Evolutionary conservation across 2,888 invertebrate genomes (phyloP).

Genomic region (Leptogaster cylindrica): DNA sequence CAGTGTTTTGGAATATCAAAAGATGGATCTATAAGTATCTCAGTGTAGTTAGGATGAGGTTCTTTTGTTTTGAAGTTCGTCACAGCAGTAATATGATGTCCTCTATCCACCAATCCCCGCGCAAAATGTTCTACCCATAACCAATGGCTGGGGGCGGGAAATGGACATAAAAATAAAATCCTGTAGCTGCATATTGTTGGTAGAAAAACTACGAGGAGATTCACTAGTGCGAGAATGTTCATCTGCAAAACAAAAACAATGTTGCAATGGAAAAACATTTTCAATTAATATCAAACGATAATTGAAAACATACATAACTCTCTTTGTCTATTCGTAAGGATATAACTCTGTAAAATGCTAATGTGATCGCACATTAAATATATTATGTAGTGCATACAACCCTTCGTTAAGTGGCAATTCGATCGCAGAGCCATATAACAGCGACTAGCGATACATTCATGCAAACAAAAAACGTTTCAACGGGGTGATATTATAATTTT

Average conservation of each 20-base stretch:
- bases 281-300: no score
- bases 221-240: neutral
- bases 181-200: conserved; percentile 48
- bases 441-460: no score
- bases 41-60: conserved; percentile 61
- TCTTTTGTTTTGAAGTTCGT: conserved; percentile 58
- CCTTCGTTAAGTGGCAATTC: no score
- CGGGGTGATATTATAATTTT: no score
- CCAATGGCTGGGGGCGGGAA: conserved; percentile 62
- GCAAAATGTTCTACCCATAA: conserved; percentile 60
- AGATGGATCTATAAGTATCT: conserved; percentile 58
- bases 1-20: conserved; percentile 58
- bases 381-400: no score
- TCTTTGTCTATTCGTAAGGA: no score
- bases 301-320: no score
- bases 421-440: no score
- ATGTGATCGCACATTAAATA: no score
- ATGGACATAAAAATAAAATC: conserved; percentile 60
- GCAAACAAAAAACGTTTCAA: no score
- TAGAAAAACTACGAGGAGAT: neutral
- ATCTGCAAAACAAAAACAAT: neutral
- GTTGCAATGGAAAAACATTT: no score
- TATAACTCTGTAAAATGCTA: no score
- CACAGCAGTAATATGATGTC: conserved; percentile 62
- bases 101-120: conserved; percentile 56